Base-by-base conservation (phyloP, 2,113 vertebrate genomes). In the Haplochromis vanheusdeni region DNA sequence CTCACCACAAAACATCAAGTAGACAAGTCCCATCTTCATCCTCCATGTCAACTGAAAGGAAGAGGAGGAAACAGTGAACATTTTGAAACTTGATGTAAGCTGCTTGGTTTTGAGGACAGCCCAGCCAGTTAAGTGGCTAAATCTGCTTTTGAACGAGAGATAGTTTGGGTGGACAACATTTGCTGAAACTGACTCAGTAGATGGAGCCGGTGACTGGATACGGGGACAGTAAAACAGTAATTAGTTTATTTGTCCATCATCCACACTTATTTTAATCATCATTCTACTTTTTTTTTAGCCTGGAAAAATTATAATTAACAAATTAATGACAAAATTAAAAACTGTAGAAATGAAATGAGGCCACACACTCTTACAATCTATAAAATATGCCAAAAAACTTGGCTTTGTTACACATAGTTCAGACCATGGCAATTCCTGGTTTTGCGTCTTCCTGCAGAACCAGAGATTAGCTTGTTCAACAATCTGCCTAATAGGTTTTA, bases 1-100 rank as follows among this genome's bases (percentile, higher is more conserved):
- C 96, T 95, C 87, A 97, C 97, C 97, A 97, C 93, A 97, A 96
- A 94, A 97, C 96, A 95, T 97, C 97, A 94, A 97, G 95, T 93
- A 97, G 96, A 95, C 97, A 97, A 94, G 96, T 97, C 95, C 96
- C 96, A 95, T 97, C 96, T 95, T 97, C 97, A 97, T 97, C 96
- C 94, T 97, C 97, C 97, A 97, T 97, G 96, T 96, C 96, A 96
- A 94, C 97, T 97, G 62, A 58, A 68, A 55, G 37, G 21, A 73
- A 87, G 65, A 94, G n/a, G 33, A 85, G 31, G 42, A 84, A 35
- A n/a, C 54, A 0, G 54, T 37, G 3, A 80, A 9, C n/a, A 54
- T 35, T 54, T 35, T 54, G 23, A 75, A 45, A 31, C 16, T 49
- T 75, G 62, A 68, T 13, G 70, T 7, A 75, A 49, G 23, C 9